Percentiles rank a stretch among this genome's conserved stretches.
These are phyloP conservation scores for Euthynnus affinis DNA, from an alignment of 2,797 vertebrate genomes.

Conservation along the genomic window DNA sequence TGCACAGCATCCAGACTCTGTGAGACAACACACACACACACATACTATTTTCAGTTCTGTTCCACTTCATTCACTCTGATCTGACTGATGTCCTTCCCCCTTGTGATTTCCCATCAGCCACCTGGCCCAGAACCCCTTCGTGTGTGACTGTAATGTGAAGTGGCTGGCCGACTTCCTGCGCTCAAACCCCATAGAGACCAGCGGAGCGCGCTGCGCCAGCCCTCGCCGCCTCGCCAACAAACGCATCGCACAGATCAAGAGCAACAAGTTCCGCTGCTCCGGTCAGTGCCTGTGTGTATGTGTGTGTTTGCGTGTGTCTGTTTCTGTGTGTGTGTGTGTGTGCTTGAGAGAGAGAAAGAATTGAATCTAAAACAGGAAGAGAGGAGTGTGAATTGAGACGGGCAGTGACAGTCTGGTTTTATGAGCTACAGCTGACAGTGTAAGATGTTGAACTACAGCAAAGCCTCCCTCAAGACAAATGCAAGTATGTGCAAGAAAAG, in stretches of 20 bases:
- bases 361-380: neutral
- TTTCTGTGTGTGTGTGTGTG: conserved; percentile 7
- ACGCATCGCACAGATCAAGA: conserved; percentile 97
- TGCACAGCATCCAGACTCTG: conserved; percentile 97
- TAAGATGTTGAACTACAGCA: neutral
- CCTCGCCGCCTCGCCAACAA: conserved; percentile 97
- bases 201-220: conserved; percentile 95
- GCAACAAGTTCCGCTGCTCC: conserved; percentile 98
- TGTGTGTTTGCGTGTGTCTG: conserved; percentile 9
- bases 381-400: neutral
- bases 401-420: neutral
- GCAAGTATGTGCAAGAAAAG: neutral
- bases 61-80: conserved; percentile 11
- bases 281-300: conserved; percentile 81
- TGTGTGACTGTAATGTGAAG: conserved; percentile 97
- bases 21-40: conserved; percentile 78
- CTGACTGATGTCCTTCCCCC: conserved; percentile 27
- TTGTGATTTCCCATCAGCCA: conserved; percentile 87
- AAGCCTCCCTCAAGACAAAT: neutral
- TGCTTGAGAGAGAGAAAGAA: neutral
- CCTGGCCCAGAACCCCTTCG: conserved; percentile 97
- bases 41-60: neutral
- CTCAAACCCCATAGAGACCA: conserved; percentile 96
- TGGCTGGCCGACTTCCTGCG: conserved; percentile 97
- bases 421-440: neutral